Percentiles rank a stretch among this genome's conserved stretches.
Evolutionary conservation across 1,140 invertebrate genomes (phyloP).

Genomic region (Drosophila bocqueti): DNA sequence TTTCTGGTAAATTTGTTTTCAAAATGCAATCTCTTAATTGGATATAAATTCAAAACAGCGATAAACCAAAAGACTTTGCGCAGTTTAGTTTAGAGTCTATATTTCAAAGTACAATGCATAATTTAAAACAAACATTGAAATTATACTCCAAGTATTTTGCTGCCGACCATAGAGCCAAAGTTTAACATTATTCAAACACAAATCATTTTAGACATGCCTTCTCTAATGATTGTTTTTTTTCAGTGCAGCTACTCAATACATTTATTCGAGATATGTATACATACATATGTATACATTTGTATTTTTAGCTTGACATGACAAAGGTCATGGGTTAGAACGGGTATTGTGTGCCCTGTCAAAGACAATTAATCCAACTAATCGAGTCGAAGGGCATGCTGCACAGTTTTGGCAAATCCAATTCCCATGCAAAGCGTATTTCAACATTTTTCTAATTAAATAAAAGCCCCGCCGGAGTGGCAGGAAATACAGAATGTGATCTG

Average conservation of each 20-base stretch:
- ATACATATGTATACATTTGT: neutral
- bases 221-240: neutral
- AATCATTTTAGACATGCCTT: neutral
- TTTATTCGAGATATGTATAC: neutral
- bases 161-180: neutral
- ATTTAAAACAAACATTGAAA: neutral
- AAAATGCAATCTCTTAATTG: neutral
- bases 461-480: slow-evolving; percentile 35
- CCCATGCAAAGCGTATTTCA: slow-evolving; percentile 40
- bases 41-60: neutral
- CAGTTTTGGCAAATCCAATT: slow-evolving; percentile 30
- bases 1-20: no score
- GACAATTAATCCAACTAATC: slow-evolving; percentile 48
- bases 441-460: slow-evolving; percentile 60
- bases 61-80: neutral
- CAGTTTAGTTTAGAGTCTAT: neutral
- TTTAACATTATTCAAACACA: neutral
- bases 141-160: neutral
- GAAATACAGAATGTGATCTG: slow-evolving; percentile 58
- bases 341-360: slow-evolving; percentile 26
- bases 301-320: slow-evolving; percentile 12
- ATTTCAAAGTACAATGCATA: neutral
- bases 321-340: neutral
- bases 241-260: slow-evolving; percentile 3
- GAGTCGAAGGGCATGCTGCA: slow-evolving; percentile 30